Evolutionary conservation across 1,140 invertebrate genomes (phyloP).

Genomic region (Cephus cinctus): DNA sequence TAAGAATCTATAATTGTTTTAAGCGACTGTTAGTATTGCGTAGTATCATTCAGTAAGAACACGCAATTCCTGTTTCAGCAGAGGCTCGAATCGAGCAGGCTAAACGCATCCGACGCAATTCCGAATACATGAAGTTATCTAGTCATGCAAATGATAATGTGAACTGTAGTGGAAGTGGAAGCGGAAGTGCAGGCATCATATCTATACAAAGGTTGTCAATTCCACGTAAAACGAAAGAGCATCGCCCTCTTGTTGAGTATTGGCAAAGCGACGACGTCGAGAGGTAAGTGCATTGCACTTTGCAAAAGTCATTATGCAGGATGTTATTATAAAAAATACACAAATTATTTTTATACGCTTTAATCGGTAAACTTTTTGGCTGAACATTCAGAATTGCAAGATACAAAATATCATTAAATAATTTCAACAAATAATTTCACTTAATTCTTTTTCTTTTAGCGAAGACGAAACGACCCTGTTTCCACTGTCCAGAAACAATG

Average conservation of each 20-base stretch:
- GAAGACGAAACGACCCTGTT: conserved; percentile 58
- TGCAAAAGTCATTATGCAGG: too few relatives aligned
- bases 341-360: too few relatives aligned
- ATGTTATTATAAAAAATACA: too few relatives aligned
- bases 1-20: neutral
- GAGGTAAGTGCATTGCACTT: too few relatives aligned
- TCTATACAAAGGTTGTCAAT: conserved; percentile 62
- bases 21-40: conserved; percentile 1
- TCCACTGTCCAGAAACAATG: conserved; percentile 53
- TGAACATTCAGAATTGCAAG: too few relatives aligned
- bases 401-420: too few relatives aligned
- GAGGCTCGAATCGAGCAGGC: conserved; percentile 61
- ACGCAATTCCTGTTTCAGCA: conserved; percentile 24
- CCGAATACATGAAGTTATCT: conserved; percentile 59
- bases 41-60: neutral
- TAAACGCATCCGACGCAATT: conserved; percentile 56
- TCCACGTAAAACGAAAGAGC: conserved; percentile 58
- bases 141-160: conserved; percentile 42
- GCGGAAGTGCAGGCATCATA: conserved; percentile 49
- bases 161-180: conserved; percentile 26
- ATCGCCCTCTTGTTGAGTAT: conserved; percentile 62
- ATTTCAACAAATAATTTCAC: neutral
- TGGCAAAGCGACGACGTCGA: conserved; percentile 50
- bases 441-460: conserved; percentile 28
- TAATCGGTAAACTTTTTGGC: too few relatives aligned